Conservation (phyloP, 2,797 vertebrate species). For the Danio kyathit region DNA sequence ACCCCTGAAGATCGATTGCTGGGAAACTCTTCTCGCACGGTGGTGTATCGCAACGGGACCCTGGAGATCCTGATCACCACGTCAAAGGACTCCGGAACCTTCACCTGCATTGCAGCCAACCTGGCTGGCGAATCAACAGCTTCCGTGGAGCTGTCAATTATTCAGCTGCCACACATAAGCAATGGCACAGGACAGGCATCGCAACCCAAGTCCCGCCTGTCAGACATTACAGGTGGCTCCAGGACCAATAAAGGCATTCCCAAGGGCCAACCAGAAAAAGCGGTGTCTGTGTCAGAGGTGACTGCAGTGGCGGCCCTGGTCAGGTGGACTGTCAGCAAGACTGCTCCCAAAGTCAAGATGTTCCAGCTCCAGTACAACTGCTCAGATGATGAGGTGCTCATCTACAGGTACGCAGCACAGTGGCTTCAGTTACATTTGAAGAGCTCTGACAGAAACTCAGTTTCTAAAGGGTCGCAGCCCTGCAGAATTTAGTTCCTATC, state of each 20-base stretch:
- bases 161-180: conserved; percentile 92
- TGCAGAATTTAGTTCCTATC: too few relatives aligned
- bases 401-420: conserved; percentile 87
- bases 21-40: conserved; percentile 87
- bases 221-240: conserved; percentile 90
- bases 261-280: conserved; percentile 82
- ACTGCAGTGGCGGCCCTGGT: conserved; percentile 90
- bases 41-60: conserved; percentile 89
- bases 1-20: conserved; percentile 89
- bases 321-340: conserved; percentile 90
- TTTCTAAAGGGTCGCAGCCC: too few relatives aligned
- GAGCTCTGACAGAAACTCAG: neutral
- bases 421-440: neutral
- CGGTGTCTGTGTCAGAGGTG: conserved; percentile 88
- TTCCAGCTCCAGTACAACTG: conserved; percentile 97
- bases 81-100: conserved; percentile 91
- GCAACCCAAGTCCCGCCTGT: conserved; percentile 88
- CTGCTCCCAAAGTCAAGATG: conserved; percentile 93
- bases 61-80: conserved; percentile 91
- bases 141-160: conserved; percentile 87
- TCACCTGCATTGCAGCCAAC: conserved; percentile 94
- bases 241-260: conserved; percentile 83
- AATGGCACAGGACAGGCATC: conserved; percentile 82
- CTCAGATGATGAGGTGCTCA: conserved; percentile 92
- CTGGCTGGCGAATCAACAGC: conserved; percentile 93